These are phyloP conservation scores for Xestia ashworthii DNA, from an alignment of 2,888 invertebrate species.

Conservation along the genomic window DNA sequence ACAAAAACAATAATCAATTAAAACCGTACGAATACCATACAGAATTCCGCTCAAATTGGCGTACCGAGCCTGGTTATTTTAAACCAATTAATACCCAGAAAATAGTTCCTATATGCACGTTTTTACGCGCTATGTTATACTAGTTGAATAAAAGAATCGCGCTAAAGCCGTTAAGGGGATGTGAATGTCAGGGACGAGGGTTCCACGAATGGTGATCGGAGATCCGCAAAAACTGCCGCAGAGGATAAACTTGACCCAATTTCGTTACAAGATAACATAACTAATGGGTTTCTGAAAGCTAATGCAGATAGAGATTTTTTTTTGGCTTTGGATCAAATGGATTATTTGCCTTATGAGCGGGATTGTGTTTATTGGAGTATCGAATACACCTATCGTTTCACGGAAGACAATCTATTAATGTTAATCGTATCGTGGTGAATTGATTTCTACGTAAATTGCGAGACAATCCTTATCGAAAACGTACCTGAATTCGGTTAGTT, in stretches of 20 bases:
- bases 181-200: slow-evolving; percentile 46
- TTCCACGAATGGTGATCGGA: slow-evolving; percentile 24
- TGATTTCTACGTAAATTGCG: neutral
- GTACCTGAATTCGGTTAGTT: slow-evolving; percentile 16
- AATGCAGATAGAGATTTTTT: slow-evolving; percentile 34
- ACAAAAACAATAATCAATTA: slow-evolving; percentile 27
- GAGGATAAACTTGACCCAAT: slow-evolving; percentile 66
- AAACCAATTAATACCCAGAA: slow-evolving; percentile 38
- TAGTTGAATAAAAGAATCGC: slow-evolving; percentile 23
- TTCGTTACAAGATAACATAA: slow-evolving; percentile 49
- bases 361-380: slow-evolving; percentile 1
- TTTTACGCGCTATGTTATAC: slow-evolving; percentile 14
- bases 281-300: slow-evolving; percentile 55
- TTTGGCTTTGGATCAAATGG: slow-evolving; percentile 56
- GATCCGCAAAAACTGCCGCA: slow-evolving; percentile 27
- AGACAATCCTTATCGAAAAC: slow-evolving; percentile 24
- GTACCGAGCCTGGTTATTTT: slow-evolving; percentile 18
- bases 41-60: slow-evolving; percentile 21
- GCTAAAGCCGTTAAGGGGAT: slow-evolving; percentile 10
- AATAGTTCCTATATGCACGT: slow-evolving; percentile 4
- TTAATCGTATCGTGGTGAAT: neutral
- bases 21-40: slow-evolving; percentile 10
- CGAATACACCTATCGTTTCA: neutral
- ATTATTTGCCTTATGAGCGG: slow-evolving; percentile 8
- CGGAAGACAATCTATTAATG: neutral